Evolutionary conservation across 37 sponge, comb jelly and placozoan genomes (phyloP).

Genomic region (Lycopodina hypogea): DNA sequence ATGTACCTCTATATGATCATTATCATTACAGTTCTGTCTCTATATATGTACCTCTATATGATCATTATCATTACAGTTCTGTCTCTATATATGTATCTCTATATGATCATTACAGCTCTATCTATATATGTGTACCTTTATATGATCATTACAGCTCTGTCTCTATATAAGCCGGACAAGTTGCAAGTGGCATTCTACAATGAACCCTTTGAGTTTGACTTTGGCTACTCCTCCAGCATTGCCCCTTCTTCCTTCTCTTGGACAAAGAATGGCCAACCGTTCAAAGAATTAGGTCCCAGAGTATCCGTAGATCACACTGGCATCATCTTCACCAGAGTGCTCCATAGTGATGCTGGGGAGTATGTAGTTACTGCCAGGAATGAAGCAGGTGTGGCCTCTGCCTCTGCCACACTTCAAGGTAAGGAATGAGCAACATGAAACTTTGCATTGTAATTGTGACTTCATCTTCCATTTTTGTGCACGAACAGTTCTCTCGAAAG

Average conservation of each 20-base stretch:
- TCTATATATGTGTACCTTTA: no score
- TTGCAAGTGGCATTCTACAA: constrained; percentile 14
- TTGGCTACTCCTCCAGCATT: constrained; percentile 1
- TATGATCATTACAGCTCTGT: no score
- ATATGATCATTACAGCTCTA: no score
- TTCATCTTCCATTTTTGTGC: background rate
- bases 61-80: no score
- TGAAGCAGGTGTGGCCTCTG: background rate
- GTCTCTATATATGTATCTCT: no score
- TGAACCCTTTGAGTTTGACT: constrained; percentile 41
- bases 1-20: no score
- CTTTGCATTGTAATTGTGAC: background rate
- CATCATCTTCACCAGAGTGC: constrained; percentile 35
- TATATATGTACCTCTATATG: no score
- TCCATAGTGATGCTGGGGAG: constrained; percentile 25
- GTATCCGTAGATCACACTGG: constrained; percentile 23
- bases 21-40: no score
- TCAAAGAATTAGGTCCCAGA: constrained; percentile 20
- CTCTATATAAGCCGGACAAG: constrained; percentile 12
- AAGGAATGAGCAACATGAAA: background rate
- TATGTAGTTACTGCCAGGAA: constrained; percentile 17
- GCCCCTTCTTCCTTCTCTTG: constrained; percentile 11
- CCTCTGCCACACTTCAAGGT: constrained; percentile 25
- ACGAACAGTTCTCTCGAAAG: no score
- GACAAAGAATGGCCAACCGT: constrained; percentile 36